Conservation (phyloP, 1,140 invertebrate genomes). For the Latrodectus geometricus region DNA sequence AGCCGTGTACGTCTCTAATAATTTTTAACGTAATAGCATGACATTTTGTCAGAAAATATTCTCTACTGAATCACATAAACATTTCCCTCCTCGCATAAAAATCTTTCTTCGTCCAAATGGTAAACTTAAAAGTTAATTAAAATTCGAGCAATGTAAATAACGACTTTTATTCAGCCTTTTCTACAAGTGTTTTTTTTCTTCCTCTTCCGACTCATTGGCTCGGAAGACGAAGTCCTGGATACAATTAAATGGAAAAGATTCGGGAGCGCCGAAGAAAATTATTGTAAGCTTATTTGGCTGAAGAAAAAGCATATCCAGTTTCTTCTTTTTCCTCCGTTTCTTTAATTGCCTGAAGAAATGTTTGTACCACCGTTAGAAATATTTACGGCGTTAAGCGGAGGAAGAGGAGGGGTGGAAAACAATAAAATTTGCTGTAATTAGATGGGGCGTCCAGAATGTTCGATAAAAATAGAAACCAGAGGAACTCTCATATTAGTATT, state of each 20-base stretch:
- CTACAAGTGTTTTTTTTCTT: neutral
- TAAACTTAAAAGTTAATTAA: constrained; percentile 1
- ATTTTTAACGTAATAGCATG: neutral
- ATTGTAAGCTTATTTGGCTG: neutral
- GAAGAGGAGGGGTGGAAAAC: neutral
- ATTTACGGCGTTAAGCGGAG: neutral
- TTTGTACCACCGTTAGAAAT: neutral
- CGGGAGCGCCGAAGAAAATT: neutral
- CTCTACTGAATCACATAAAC: neutral
- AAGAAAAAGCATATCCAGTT: neutral
- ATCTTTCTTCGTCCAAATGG: neutral
- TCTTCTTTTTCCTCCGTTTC: neutral
- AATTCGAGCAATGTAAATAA: neutral
- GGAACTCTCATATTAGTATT: neutral
- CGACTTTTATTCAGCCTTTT: neutral
- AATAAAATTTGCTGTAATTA: neutral
- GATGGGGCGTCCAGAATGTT: neutral
- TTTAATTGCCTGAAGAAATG: constrained; percentile 1
- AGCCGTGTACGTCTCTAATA: neutral
- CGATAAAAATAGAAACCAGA: neutral
- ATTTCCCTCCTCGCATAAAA: neutral
- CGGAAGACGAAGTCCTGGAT: neutral
- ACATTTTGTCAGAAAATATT: neutral
- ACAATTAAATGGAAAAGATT: neutral
- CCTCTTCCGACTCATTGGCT: neutral